Conservation (phyloP, 2,113 vertebrate species). For the Deroptyus accipitrinus region DNA sequence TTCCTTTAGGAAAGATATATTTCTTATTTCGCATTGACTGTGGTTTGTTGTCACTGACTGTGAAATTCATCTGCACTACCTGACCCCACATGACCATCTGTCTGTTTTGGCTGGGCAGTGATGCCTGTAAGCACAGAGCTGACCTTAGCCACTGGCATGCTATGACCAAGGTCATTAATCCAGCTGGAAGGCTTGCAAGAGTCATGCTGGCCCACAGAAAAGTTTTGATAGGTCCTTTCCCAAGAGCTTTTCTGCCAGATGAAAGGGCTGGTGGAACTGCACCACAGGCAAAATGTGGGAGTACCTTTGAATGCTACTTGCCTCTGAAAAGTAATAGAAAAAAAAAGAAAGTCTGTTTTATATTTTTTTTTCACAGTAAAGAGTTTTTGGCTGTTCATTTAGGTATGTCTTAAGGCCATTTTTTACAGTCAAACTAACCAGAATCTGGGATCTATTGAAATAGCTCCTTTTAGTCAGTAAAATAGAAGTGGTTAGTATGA, state of each 20-base stretch:
- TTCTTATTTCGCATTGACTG: not conserved
- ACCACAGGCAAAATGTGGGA: not conserved
- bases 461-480: not conserved
- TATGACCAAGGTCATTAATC: not conserved
- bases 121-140: not conserved
- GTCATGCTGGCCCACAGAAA: not conserved
- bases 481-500: not conserved
- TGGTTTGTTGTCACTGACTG: conserved; percentile 4
- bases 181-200: conserved; percentile 7
- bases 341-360: not conserved
- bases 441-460: not conserved
- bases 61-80: not conserved
- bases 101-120: conserved; percentile 21
- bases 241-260: not conserved
- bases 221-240: not conserved
- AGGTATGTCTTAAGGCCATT: not conserved
- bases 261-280: not conserved
- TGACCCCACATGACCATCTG: conserved; percentile 48
- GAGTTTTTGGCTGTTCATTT: not conserved
- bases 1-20: not conserved
- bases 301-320: not conserved
- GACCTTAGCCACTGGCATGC: not conserved
- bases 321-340: not conserved
- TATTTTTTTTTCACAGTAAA: not conserved
- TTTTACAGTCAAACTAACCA: not conserved